These are phyloP conservation scores for Lepetodrilus schrolli DNA, from an alignment of 2,888 invertebrate genomes.

Conservation along the genomic window DNA sequence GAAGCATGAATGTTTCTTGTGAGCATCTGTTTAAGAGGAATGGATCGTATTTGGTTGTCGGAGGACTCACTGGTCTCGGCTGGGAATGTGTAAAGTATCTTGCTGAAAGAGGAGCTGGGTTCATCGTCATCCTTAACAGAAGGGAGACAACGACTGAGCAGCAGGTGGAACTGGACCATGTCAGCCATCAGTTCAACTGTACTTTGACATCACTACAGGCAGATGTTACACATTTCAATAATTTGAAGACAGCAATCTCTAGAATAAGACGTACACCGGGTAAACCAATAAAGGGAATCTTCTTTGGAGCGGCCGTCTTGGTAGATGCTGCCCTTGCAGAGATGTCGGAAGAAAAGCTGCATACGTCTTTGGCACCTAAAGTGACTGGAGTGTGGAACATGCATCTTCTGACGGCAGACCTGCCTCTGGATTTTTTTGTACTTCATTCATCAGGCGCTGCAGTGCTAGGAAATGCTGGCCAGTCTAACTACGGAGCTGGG, in stretches of 20 bases:
- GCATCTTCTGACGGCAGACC: conserved; percentile 43
- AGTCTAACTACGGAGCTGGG: conserved; percentile 57
- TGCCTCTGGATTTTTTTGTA: conserved; percentile 53
- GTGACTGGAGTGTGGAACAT: conserved; percentile 56
- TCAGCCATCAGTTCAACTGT: neutral
- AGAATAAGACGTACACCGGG: neutral
- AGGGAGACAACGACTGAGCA: conserved; percentile 29
- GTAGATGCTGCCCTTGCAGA: conserved; percentile 36
- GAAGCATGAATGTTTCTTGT: neutral
- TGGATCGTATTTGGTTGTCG: conserved; percentile 49
- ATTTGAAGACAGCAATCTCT: neutral
- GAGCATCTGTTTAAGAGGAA: conserved; percentile 28
- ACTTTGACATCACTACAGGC: neutral
- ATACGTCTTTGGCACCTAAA: conserved; percentile 40
- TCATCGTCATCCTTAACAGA: conserved; percentile 44
- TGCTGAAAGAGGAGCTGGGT: conserved; percentile 46
- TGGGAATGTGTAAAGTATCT: conserved; percentile 49
- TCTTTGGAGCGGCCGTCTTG: conserved; percentile 53
- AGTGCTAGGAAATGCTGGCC: conserved; percentile 52
- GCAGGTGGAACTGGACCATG: conserved; percentile 11
- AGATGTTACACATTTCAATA: neutral
- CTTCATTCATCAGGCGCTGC: conserved; percentile 57
- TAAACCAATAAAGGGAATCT: conserved; percentile 46
- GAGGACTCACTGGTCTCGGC: conserved; percentile 56
- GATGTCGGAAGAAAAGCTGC: conserved; percentile 38